Evolutionary conservation across 1,140 invertebrate genomes (phyloP), one percentile per base, ranked within the genome.

Genomic region (Bombus confusus): DNA sequence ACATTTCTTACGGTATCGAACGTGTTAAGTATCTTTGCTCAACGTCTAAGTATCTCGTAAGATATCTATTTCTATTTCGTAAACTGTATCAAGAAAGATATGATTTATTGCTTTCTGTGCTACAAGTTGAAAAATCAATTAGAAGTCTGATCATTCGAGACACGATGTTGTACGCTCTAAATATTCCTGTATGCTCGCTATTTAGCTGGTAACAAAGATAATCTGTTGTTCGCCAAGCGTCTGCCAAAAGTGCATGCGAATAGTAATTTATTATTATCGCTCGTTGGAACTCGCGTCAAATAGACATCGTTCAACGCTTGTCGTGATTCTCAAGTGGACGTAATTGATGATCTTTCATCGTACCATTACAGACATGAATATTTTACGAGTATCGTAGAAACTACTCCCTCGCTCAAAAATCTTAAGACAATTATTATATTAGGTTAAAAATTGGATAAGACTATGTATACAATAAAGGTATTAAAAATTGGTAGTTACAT

Each of bases 11-110:
- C 25, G n/a, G 28, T n/a, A 31, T 41, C 31, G 28, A 47, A 31
- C 43, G 41, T 73, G 71, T 73, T 81, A 59, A 41, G 22, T 34
- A 43, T 13, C 13, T 81, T 81, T 81, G 80, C 68, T 80, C 69
- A 81, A 81, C 15, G 25, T 39, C 25, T 28, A 47, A 47, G 37
- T 41, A 71, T 72, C 41, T 34, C 18, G 12, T 81, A 73, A 73
- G 47, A 25, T 62, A 31, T 73, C 6, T 43, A 41, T 72, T 41
- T 80, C 34, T 52, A 62, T 73, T 81, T 34, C n/a, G 8, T 22
- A 39, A 39, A 37, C 12, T 68, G 9, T n/a, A 10, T 57, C 8
- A 25, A 80, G 15, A 28, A 12, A 3, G 5, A 13, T 66, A 41
- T 41, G 25, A 75, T 73, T 73, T 73, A 39, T 43, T 43, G 25